These are phyloP conservation scores for Loripinus fragilis DNA, from an alignment of 2,888 invertebrate genomes.

Conservation along the genomic window DNA sequence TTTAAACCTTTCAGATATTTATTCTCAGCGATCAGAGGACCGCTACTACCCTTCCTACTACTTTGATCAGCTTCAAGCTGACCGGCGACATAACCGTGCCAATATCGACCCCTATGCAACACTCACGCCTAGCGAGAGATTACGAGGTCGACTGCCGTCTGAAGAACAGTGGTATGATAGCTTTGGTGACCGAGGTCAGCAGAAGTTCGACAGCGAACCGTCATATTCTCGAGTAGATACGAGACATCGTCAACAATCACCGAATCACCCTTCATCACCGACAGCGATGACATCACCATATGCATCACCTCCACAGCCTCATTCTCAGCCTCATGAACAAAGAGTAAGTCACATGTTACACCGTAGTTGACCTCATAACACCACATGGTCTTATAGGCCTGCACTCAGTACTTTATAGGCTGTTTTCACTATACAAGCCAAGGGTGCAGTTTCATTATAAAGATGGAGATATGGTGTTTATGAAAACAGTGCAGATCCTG, in stretches of 20 bases:
- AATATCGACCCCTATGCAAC: constrained; percentile 81
- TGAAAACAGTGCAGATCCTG: too few relatives aligned
- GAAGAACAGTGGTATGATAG: constrained; percentile 55
- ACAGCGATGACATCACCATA: constrained; percentile 70
- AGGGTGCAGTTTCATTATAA: too few relatives aligned
- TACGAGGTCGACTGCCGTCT: constrained; percentile 65
- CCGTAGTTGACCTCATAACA: too few relatives aligned
- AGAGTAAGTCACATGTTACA: constrained; percentile 45
- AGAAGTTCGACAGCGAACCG: not conserved
- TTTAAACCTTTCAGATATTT: constrained; percentile 43
- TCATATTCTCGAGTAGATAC: not conserved
- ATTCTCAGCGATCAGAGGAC: constrained; percentile 72
- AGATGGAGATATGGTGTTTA: too few relatives aligned
- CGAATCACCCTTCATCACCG: constrained; percentile 14
- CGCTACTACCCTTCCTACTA: constrained; percentile 80
- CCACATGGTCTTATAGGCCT: too few relatives aligned
- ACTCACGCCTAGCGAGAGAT: constrained; percentile 79
- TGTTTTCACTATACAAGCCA: too few relatives aligned
- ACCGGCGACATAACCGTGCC: constrained; percentile 78
- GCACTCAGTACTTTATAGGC: too few relatives aligned
- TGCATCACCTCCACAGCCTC: constrained; percentile 81
- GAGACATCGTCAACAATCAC: not conserved
- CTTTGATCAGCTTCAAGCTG: constrained; percentile 63
- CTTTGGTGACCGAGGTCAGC: constrained; percentile 27
- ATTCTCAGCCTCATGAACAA: constrained; percentile 33